Evolutionary conservation across 2,888 invertebrate genomes (phyloP), one percentile per base, ranked within the genome.

Genomic region (Frankliniella fusca): DNA sequence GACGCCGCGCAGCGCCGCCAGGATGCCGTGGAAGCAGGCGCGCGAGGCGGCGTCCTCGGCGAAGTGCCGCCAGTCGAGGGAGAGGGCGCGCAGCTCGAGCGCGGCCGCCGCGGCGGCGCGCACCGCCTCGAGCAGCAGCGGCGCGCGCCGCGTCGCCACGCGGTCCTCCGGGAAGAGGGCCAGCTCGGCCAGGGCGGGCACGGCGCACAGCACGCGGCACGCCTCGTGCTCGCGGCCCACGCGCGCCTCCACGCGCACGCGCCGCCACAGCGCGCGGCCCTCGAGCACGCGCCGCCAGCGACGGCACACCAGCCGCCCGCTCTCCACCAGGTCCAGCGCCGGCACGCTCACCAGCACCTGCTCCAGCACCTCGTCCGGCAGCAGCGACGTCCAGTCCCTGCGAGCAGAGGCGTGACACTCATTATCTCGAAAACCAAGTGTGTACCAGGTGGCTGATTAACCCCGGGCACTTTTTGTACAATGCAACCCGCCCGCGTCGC

Each of bases 281-380:
- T 23, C 9, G 27, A 76, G 70, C 70, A 76, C 70, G 70, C 70
- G 70, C 23, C 70, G 70, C 70, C 70, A 76, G 27, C 70, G 70
- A 1, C 70, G 70, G 70, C 70, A 76, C 70, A 76, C 70, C 23
- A 23, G 70, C 11, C 70, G 70, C 70, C 23, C 70, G 70, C 70
- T 76, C 70, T 23, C 23, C 70, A 76, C 27, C 70, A 76, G 27
- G 70, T 76, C 70, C 9, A 27, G 70, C 11, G 70, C 70, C 70
- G 70, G 70, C 70, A 76, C 70, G 70, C 11, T 11, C 70, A 76
- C 23, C 70, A 76, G 70, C 70, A 76, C 70, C 70, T 23, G 70
- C 70, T 76, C 70, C 70, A 76, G 70, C 70, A 76, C 27, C 70
- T 76, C 70, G 70, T 76, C 70, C 23, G 70, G 70, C 70, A 76